Evolutionary conservation across 2,888 invertebrate species (phyloP).

Genomic region (Eupithecia subfuscata): DNA sequence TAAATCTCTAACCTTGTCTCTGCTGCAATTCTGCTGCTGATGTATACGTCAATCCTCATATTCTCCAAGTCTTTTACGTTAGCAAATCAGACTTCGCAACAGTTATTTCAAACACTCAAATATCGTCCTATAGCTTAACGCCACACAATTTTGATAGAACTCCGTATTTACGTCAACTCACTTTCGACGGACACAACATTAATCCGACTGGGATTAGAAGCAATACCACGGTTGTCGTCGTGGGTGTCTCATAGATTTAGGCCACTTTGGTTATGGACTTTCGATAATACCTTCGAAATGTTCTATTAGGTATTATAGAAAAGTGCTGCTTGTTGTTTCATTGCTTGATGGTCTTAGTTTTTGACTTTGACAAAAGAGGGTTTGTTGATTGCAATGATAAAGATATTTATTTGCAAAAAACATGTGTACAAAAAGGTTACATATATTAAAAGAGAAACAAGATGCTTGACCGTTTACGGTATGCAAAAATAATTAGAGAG

Average conservation of each 20-base stretch:
- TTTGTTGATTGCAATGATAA: not conserved
- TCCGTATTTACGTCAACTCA: conserved; percentile 47
- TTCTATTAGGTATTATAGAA: conserved; percentile 29
- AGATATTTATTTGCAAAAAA: no score
- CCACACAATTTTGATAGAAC: conserved; percentile 30
- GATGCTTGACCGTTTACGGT: no score
- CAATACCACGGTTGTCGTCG: conserved; percentile 61
- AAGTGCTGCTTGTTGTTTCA: not conserved
- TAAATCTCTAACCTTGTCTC: not conserved
- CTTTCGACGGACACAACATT: conserved; percentile 63
- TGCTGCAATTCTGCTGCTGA: not conserved
- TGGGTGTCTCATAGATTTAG: conserved; percentile 77
- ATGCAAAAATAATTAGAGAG: no score
- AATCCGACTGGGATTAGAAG: conserved; percentile 61
- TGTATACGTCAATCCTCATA: not conserved
- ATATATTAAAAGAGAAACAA: no score
- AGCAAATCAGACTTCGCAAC: not conserved
- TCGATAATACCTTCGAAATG: conserved; percentile 61
- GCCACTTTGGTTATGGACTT: conserved; percentile 57
- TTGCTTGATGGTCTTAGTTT: not conserved
- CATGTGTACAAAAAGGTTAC: no score
- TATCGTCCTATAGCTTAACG: conserved; percentile 10
- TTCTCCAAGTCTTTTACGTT: not conserved
- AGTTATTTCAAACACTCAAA: conserved; percentile 1
- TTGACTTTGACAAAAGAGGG: not conserved